These are phyloP conservation scores for Hydrolagus colliei DNA, from an alignment of 2,797 vertebrate species.

Conservation along the genomic window DNA sequence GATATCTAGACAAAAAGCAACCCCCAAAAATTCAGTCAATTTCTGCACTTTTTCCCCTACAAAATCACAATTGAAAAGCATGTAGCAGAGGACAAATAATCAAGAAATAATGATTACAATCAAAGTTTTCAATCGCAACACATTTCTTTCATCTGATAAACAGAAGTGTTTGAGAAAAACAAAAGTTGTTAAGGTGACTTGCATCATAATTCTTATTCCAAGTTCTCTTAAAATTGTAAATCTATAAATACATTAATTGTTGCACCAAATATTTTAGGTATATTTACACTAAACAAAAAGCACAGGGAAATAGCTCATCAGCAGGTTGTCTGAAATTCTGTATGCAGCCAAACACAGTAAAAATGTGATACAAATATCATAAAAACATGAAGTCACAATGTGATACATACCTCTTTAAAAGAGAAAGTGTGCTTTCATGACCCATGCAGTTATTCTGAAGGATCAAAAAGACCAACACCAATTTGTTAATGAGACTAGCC, in stretches of 20 bases:
- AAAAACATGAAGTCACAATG: background rate
- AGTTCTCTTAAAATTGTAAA: background rate
- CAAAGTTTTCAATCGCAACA: slow-evolving; percentile 4
- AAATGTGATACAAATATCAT: background rate
- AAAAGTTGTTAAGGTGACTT: background rate
- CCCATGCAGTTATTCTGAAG: slow-evolving; percentile 58
- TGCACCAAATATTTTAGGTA: background rate
- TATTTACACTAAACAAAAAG: background rate
- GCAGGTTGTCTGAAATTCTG: background rate
- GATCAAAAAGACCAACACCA: slow-evolving; percentile 59
- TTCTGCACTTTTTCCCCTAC: background rate
- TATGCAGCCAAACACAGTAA: background rate
- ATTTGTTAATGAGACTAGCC: slow-evolving; percentile 55
- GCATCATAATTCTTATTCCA: background rate
- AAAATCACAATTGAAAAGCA: background rate
- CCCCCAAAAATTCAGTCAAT: background rate
- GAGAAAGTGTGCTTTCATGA: slow-evolving; percentile 55
- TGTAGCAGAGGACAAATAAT: background rate
- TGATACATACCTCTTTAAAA: slow-evolving; percentile 69
- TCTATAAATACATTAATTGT: background rate
- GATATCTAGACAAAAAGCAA: slow-evolving; percentile 57
- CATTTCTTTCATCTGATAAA: background rate
- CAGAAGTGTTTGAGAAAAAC: background rate
- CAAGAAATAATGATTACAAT: background rate
- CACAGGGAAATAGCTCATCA: background rate